These are phyloP conservation scores for Cnemophilus loriae DNA, from an alignment of 2,113 vertebrate genomes.

Conservation along the genomic window DNA sequence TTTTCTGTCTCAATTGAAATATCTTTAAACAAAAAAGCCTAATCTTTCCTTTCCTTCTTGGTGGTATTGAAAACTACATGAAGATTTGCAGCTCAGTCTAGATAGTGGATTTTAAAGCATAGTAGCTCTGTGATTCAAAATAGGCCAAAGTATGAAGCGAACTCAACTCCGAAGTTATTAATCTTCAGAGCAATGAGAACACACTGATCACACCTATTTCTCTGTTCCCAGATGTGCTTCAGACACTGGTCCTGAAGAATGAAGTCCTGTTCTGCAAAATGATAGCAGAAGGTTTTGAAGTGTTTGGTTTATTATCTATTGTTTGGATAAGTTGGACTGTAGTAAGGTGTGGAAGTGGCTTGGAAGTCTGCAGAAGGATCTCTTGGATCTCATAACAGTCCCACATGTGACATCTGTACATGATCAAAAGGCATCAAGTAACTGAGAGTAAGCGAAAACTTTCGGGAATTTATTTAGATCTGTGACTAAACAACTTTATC, in stretches of 20 bases:
- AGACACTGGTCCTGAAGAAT: not conserved
- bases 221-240: not conserved
- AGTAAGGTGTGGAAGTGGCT: not conserved
- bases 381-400: slow-evolving; percentile 31
- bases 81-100: not conserved
- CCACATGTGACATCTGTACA: slow-evolving; percentile 66
- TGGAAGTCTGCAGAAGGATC: slow-evolving; percentile 18
- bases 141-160: not conserved
- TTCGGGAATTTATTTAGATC: slow-evolving; percentile 60
- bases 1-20: not conserved
- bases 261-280: not conserved
- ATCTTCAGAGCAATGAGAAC: not conserved
- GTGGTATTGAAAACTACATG: not conserved
- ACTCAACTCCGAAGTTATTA: not conserved
- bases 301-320: slow-evolving; percentile 46
- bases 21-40: not conserved
- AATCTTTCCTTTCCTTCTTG: not conserved
- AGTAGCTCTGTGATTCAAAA: not conserved
- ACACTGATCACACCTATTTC: not conserved
- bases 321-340: slow-evolving; percentile 54
- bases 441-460: slow-evolving; percentile 32
- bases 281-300: slow-evolving; percentile 1
- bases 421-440: slow-evolving; percentile 63
- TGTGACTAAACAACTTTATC: slow-evolving; percentile 45
- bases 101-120: not conserved